A percentile compares a stretch with the other conserved stretches of the same genome.
phyloP scores from a whole-genome alignment of 1,140 invertebrate genomes.

The Harpegnathos saltator region DNA sequence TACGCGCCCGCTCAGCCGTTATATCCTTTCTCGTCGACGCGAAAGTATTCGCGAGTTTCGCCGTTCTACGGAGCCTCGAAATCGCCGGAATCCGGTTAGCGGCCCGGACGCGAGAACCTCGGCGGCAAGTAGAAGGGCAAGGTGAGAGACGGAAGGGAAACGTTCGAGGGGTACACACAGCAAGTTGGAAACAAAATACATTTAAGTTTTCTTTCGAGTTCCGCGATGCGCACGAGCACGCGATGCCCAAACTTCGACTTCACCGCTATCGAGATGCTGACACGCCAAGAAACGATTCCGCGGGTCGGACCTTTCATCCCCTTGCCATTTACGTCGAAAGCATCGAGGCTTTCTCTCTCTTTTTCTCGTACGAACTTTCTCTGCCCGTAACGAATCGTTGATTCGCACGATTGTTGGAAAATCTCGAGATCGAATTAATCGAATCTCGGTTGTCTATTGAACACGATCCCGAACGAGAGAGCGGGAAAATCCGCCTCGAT shows the following conservation, averaged over 20 bases:
- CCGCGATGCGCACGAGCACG: conserved; percentile 7
- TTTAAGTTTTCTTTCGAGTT: conserved; percentile 64
- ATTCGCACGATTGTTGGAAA: no score
- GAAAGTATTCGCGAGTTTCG: conserved; percentile 37
- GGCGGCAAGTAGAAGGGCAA: background rate
- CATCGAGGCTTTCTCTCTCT: background rate
- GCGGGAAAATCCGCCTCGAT: no score
- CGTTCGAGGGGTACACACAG: no score
- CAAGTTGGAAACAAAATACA: conserved; percentile 65
- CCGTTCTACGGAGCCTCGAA: background rate
- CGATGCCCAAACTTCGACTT: conserved; percentile 22
- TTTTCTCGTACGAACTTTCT: background rate
- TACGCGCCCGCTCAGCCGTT: background rate
- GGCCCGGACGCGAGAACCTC: background rate
- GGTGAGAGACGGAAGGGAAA: background rate
- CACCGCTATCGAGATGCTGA: conserved; percentile 5
- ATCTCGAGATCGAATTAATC: no score
- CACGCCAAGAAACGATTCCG: conserved; percentile 7
- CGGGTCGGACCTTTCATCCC: background rate
- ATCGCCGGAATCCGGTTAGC: conserved; percentile 55
- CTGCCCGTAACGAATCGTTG: no score
- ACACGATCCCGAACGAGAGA: no score
- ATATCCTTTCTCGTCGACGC: conserved; percentile 16
- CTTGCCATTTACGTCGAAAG: background rate
- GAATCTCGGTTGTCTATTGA: no score